Evolutionary conservation across 2,113 vertebrate species (phyloP).

Genomic region (Mormyrus lacerda): DNA sequence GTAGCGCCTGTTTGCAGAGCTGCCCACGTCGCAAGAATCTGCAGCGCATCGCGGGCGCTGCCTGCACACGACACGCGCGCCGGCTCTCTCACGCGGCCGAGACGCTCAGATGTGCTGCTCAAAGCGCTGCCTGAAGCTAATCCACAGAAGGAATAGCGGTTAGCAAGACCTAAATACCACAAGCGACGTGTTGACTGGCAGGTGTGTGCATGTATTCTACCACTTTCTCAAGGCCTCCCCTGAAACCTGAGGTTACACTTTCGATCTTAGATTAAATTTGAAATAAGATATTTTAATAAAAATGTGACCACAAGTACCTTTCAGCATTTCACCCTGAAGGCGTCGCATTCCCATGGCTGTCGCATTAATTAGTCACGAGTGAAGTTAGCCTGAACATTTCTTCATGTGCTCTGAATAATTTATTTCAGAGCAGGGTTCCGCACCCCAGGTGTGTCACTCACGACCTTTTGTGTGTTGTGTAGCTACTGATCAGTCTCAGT

Average conservation of each 20-base stretch:
- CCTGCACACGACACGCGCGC: background rate
- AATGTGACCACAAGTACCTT: background rate
- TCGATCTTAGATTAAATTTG: constrained; percentile 9
- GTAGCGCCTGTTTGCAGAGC: background rate
- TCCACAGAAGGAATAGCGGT: constrained; percentile 26
- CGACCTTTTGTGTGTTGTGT: background rate
- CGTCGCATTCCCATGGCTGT: background rate
- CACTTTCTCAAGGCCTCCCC: constrained; percentile 13
- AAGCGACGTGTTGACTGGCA: constrained; percentile 29
- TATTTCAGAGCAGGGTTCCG: background rate
- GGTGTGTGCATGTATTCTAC: constrained; percentile 8
- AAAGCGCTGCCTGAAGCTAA: constrained; percentile 28
- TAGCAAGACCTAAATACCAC: constrained; percentile 32
- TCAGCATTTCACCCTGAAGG: background rate
- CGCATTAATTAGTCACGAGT: background rate
- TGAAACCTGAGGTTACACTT: constrained; percentile 3
- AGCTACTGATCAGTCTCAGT: background rate
- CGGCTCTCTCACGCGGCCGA: constrained; percentile 16
- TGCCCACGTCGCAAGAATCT: background rate
- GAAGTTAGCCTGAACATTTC: background rate
- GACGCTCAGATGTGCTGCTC: constrained; percentile 19
- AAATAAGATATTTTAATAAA: background rate
- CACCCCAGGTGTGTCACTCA: background rate
- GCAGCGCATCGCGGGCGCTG: background rate
- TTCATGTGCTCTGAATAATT: constrained; percentile 7